These are phyloP conservation scores for Chrysodeixis includens DNA, from an alignment of 2,888 invertebrate species.

Conservation along the genomic window DNA sequence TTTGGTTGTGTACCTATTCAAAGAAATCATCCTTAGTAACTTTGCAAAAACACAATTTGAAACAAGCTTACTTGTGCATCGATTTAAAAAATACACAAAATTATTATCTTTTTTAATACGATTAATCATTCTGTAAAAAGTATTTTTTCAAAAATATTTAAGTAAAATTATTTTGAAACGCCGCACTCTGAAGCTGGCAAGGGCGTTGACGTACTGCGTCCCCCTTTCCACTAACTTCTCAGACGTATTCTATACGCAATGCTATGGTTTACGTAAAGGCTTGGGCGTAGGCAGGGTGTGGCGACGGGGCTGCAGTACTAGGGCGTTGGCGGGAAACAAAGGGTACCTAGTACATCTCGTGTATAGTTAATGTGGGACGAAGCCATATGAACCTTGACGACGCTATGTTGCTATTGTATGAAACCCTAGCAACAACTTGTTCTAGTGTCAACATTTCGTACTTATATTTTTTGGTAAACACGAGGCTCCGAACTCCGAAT, in stretches of 20 bases:
- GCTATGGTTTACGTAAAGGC: conserved; percentile 30
- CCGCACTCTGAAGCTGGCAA: conserved; percentile 38
- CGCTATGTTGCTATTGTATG: background rate
- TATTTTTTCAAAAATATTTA: background rate
- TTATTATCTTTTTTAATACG: background rate
- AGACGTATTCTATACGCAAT: conserved; percentile 41
- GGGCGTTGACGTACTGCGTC: conserved; percentile 49
- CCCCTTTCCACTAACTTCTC: conserved; percentile 5
- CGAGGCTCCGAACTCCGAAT: too few relatives aligned
- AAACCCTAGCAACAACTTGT: background rate
- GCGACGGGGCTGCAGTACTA: conserved; percentile 34
- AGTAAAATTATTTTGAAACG: background rate
- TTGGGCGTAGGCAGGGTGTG: conserved; percentile 48
- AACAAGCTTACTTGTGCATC: background rate
- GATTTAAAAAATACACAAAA: background rate
- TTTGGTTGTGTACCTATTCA: background rate
- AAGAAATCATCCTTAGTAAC: conserved; percentile 3
- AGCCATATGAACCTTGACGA: background rate
- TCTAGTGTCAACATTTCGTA: background rate
- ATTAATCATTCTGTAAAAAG: background rate
- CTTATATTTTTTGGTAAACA: background rate
- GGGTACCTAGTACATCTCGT: conserved; percentile 27
- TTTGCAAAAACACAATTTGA: background rate
- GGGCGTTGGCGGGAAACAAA: conserved; percentile 40
- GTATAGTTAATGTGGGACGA: background rate